Percentiles rank a stretch among this genome's conserved stretches.
Conservation (phyloP, 2,113 vertebrate species). For the Oryzias melastigma region DNA sequence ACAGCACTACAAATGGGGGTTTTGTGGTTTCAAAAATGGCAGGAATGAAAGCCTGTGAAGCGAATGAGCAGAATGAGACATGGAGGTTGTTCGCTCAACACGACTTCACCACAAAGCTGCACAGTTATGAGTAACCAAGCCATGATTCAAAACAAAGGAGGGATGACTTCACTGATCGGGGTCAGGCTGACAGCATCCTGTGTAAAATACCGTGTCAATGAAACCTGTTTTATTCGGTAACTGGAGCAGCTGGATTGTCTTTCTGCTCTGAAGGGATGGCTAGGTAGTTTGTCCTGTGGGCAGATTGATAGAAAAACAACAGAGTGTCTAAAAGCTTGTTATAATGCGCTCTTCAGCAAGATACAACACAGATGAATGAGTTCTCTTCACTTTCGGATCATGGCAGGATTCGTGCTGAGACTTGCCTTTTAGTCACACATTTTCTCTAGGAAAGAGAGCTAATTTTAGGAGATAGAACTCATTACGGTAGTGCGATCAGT, state of each 20-base stretch:
- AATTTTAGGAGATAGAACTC: not conserved
- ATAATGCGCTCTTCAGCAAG: not conserved
- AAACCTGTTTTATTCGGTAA: constrained; percentile 84
- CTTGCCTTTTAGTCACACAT: constrained; percentile 4
- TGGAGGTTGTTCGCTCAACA: constrained; percentile 22
- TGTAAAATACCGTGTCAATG: constrained; percentile 75
- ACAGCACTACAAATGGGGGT: constrained; percentile 8
- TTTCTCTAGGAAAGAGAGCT: constrained; percentile 6
- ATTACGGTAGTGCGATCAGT: not conserved
- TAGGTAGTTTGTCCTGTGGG: constrained; percentile 91
- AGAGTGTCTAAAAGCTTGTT: constrained; percentile 48
- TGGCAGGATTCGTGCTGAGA: constrained; percentile 3
- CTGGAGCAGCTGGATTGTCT: constrained; percentile 85
- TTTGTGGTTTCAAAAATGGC: constrained; percentile 14
- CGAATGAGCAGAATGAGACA: constrained; percentile 6
- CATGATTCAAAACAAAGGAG: constrained; percentile 42
- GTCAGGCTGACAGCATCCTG: constrained; percentile 35
- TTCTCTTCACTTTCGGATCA: not conserved
- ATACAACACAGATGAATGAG: not conserved
- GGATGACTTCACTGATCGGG: constrained; percentile 31
- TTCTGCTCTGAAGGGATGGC: constrained; percentile 95
- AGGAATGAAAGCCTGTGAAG: constrained; percentile 24
- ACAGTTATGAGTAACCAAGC: constrained; percentile 38
- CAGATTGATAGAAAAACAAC: constrained; percentile 55
- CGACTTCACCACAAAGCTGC: constrained; percentile 19